Evolutionary conservation across 2,888 invertebrate genomes (phyloP), one percentile per base, ranked within the genome.

Genomic region (Callinectes sapidus): DNA sequence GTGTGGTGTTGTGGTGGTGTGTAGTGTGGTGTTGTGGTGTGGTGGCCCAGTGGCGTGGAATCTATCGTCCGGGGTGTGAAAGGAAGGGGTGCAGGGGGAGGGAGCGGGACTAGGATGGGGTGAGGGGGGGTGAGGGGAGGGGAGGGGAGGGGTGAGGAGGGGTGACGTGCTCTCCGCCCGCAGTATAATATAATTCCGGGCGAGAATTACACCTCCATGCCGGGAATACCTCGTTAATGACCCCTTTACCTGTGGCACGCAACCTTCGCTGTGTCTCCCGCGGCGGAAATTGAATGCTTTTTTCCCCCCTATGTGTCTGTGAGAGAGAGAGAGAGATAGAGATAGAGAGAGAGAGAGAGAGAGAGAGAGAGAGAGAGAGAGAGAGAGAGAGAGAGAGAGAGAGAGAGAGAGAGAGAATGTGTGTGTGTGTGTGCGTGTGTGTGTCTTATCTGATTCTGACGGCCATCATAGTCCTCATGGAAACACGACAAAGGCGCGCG

Each of bases 181-280:
- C 81, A 81, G 81, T 81, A 81, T 81, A 81, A 81, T 81, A 81
- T 81, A 81, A 81, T 81, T 81, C 81, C 32, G 81, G 81, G 8
- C 10, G 81, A 32, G 81, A 81, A 81, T 81, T 81, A 81, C 81
- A 81, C 81, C 81, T 81, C 81, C 81, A 81, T 81, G 81, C 81
- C 81, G 81, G 81, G 81, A 81, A 81, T 81, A 81, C 81, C 81
- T 81, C 81, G 81, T 35, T 81, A 81, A 81, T 81, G 81, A 81
- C 81, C 81, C 81, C 81, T 81, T 81, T 81, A 81, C 81, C 81
- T 81, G 81, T 35, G 81, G 81, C 81, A 81, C 81, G 81, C 81
- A 81, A 81, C 81, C 81, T 81, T 81, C 35, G 81, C 81, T 81
- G 35, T 32, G 35, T 81, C 81, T 81, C 81, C 81, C 81, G 81